Conservation (phyloP, 1,140 invertebrate species). For the Bacillus rossius region DNA sequence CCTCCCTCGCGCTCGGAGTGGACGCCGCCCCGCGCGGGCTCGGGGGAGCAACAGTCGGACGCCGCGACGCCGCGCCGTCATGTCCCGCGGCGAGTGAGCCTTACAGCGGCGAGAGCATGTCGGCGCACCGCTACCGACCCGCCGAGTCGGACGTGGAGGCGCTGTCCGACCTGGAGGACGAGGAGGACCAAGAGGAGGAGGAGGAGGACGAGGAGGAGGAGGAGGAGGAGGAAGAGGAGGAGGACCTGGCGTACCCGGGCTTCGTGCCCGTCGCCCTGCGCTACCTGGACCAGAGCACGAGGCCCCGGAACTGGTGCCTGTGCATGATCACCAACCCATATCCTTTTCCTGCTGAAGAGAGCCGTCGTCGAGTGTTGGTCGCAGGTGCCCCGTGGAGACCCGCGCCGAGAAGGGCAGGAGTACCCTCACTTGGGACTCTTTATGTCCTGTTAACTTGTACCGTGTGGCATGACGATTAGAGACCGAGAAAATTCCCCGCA, state of each 20-base stretch:
- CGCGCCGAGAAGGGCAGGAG: neutral
- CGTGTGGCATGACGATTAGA: too few species aligned
- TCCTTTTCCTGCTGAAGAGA: slow-evolving; percentile 65
- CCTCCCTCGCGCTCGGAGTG: neutral
- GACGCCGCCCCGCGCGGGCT: neutral
- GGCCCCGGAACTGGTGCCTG: slow-evolving; percentile 86
- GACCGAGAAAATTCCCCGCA: too few species aligned
- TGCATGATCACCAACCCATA: slow-evolving; percentile 97
- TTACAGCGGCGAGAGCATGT: neutral
- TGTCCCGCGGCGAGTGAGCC: neutral
- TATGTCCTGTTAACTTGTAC: too few species aligned
- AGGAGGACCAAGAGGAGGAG: slow-evolving; percentile 3
- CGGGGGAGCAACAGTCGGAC: neutral
- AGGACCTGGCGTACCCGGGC: slow-evolving; percentile 77
- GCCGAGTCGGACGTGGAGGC: slow-evolving; percentile 44
- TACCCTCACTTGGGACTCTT: too few species aligned
- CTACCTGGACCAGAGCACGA: slow-evolving; percentile 81
- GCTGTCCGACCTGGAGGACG: slow-evolving; percentile 37
- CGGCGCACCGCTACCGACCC: slow-evolving; percentile 1
- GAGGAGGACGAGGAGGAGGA: slow-evolving; percentile 40
- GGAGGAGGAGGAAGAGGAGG: slow-evolving; percentile 27
- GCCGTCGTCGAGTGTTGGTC: too few species aligned
- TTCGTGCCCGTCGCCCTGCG: slow-evolving; percentile 77
- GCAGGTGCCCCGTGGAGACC: neutral
- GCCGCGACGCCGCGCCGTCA: neutral